Base-by-base conservation (phyloP, 1,140 invertebrate species). In the Drosophila bocqueti region DNA sequence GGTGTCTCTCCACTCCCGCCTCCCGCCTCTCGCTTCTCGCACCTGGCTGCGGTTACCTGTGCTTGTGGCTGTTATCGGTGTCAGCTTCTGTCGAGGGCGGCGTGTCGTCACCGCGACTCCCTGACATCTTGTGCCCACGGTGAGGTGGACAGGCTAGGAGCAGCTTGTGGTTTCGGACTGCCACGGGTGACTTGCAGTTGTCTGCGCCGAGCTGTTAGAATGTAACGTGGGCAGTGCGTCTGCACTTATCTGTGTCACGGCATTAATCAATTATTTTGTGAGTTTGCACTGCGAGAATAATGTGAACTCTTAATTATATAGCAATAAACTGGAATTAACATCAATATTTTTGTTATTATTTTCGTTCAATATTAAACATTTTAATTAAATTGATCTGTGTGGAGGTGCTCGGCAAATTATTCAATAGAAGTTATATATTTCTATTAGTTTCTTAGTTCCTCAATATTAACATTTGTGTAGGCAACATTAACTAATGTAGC, bases 221-320 rank as follows among this genome's bases (percentile, higher is more conserved):
- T 47, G 11, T n/a, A 10, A 69, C 49, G 74, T 79, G 64, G 84
- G 81, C 63, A 54, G 49, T 52, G 42, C 38, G 61, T 45, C 61
- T 76, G 57, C 49, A 69, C 42, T 69, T 79, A 66, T 79, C 55
- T 71, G 43, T 52, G 75, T 75, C 62, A 85, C 78, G 65, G 65
- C 69, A 79, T 80, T 78, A 50, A 50, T 38, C 73, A 89, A 89
- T 89, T 77, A 74, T 47, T 67, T 66, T n/a, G 29, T 21, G 34
- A 38, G 9, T 16, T 10, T 3, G 13, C 69, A 71, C 61, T 65
- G 68, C 5, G 6, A 68, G 38, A 54, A 34, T 24, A 34, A 31
- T 1, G 3, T 2, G 7, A 13, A 21, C 9, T 34, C 11, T 26
- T 26, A 21, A 58, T 9, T 21, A 11, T 34, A 5, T n/a, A 47